Evolutionary conservation across 2,113 vertebrate species (phyloP).

Genomic region (Lipotes vexillifer): DNA sequence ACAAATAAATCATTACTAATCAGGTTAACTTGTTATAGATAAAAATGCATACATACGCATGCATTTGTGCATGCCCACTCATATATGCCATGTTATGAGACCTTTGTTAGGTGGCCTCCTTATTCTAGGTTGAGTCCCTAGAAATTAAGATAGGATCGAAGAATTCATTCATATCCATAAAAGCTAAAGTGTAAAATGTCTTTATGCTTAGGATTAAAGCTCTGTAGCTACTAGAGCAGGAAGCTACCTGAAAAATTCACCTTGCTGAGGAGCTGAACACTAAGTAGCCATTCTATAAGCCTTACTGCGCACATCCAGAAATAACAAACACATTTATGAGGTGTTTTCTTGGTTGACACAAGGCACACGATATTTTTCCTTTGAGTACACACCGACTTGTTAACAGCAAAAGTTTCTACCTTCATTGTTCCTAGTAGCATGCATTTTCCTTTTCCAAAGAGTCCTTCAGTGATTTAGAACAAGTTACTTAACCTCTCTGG

Average conservation of each 20-base stretch:
- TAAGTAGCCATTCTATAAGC: neutral
- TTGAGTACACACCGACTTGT: neutral
- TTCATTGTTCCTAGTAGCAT: neutral
- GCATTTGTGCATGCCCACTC: too few relatives aligned
- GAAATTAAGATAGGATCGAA: constrained; percentile 11
- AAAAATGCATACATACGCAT: neutral
- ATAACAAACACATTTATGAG: neutral
- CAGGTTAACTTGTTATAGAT: neutral
- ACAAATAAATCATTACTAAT: neutral
- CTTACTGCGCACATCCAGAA: neutral
- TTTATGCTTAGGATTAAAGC: neutral
- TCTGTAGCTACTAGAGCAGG: neutral
- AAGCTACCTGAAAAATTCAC: neutral
- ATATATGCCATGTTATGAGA: neutral
- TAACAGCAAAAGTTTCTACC: neutral
- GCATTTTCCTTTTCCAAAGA: neutral
- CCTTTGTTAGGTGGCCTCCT: neutral
- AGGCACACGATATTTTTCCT: neutral
- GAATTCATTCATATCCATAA: neutral
- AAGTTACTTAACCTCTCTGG: neutral
- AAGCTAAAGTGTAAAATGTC: neutral
- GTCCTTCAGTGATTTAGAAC: neutral
- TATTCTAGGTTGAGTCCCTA: neutral
- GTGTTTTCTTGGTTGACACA: neutral
- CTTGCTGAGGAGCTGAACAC: neutral